Evolutionary conservation across 2,888 invertebrate genomes (phyloP).

Genomic region (Imbricaverruca yamaguchii): DNA sequence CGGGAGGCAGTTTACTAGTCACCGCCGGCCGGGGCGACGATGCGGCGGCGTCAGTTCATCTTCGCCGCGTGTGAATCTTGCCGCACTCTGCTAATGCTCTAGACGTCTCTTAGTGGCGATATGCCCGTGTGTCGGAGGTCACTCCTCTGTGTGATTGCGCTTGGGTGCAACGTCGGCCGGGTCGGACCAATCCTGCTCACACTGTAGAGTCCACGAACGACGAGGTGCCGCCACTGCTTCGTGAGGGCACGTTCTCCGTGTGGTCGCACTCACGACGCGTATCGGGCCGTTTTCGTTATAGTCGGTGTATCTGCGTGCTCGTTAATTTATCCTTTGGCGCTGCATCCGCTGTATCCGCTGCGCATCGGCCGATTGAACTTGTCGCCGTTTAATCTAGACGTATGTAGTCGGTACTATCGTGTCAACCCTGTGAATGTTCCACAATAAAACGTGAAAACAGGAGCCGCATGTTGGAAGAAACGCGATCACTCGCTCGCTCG

Average conservation of each 20-base stretch:
- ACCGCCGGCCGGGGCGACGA: no score
- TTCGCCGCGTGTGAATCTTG: no score
- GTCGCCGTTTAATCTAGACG: background rate
- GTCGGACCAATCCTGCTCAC: background rate
- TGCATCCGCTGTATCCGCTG: background rate
- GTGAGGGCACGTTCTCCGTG: background rate
- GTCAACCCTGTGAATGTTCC: conserved; percentile 16
- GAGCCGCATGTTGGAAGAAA: no score
- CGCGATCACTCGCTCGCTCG: no score
- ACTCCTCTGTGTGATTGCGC: no score
- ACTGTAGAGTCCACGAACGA: no score
- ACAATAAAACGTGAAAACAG: background rate
- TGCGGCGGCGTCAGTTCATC: no score
- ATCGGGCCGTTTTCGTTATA: background rate
- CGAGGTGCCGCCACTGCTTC: no score
- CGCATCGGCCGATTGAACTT: background rate
- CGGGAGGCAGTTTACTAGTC: no score
- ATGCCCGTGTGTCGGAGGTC: no score
- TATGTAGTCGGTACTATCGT: background rate
- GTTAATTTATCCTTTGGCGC: background rate
- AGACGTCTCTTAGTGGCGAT: no score
- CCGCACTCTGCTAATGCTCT: no score
- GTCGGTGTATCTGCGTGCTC: background rate
- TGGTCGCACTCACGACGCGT: background rate
- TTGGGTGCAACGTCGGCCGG: background rate